A percentile compares a stretch with the other conserved stretches of the same genome.
Evolutionary conservation across 2,113 vertebrate species (phyloP).

Genomic region (Percopsis transmontana): DNA sequence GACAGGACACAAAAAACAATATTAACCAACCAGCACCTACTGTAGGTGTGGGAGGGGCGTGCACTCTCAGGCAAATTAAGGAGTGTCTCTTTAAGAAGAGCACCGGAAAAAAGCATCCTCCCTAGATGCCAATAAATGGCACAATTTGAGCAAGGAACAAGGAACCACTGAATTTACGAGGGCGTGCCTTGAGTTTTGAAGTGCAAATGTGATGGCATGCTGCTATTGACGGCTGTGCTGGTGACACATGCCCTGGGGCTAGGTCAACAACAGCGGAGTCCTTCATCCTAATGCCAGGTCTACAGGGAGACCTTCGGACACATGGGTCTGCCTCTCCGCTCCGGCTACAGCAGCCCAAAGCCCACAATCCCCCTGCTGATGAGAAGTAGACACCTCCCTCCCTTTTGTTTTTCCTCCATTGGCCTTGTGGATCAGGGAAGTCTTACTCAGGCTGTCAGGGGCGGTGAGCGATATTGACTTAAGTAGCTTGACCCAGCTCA

Average conservation of each 20-base stretch:
- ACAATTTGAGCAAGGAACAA: too few species aligned
- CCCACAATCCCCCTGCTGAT: conserved; percentile 56
- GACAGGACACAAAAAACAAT: too few species aligned
- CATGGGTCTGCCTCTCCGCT: conserved; percentile 52
- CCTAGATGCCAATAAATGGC: background rate
- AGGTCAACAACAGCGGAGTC: conserved; percentile 75
- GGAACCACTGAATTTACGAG: conserved; percentile 24
- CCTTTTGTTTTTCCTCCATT: conserved; percentile 54
- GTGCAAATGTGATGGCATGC: conserved; percentile 73
- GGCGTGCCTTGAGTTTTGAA: conserved; percentile 64
- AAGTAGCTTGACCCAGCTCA: conserved; percentile 66
- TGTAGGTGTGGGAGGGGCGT: background rate
- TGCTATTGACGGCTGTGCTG: conserved; percentile 66
- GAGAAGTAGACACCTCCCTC: conserved; percentile 38
- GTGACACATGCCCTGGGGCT: conserved; percentile 76
- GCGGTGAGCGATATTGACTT: conserved; percentile 65
- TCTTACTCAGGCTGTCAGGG: conserved; percentile 71
- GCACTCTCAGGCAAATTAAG: background rate
- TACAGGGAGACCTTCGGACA: conserved; percentile 65
- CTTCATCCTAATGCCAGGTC: conserved; percentile 65
- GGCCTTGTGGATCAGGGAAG: conserved; percentile 67
- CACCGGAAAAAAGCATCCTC: too few species aligned
- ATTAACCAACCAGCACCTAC: too few species aligned
- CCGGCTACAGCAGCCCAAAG: conserved; percentile 24
- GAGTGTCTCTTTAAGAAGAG: conserved; percentile 17